phyloP scores from a whole-genome alignment of 2,888 invertebrate genomes.

The Enchytraeus crypticus region DNA sequence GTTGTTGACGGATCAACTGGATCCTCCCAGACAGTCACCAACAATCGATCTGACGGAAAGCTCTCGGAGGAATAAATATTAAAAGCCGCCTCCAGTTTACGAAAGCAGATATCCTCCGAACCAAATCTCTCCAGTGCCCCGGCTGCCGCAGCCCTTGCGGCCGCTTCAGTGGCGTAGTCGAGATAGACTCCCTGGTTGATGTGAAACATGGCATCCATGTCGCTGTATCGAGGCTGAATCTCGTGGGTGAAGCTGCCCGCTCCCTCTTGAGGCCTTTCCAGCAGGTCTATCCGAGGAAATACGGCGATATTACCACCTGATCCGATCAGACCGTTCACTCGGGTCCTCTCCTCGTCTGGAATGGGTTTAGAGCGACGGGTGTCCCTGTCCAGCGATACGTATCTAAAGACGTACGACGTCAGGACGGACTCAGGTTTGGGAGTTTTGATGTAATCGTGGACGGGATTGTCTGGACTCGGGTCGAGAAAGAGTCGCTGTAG shows the following conservation, averaged over 20 bases:
- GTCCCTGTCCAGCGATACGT: not conserved
- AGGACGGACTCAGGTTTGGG: not conserved
- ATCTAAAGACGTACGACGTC: not conserved
- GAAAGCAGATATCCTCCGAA: not conserved
- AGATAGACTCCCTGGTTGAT: not conserved
- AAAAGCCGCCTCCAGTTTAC: not conserved
- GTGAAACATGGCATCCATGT: slow-evolving; percentile 2
- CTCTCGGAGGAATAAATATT: not conserved
- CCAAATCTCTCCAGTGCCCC: not conserved
- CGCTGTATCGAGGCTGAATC: not conserved
- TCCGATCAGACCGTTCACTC: not conserved
- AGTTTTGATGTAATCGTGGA: too few species aligned
- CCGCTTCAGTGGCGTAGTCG: not conserved
- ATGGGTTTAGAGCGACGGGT: not conserved
- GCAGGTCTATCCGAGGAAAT: not conserved
- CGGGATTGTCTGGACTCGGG: too few species aligned
- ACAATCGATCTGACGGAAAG: not conserved
- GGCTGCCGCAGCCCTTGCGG: not conserved
- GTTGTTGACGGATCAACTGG: not conserved
- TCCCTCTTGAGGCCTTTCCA: not conserved
- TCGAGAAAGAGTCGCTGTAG: not conserved
- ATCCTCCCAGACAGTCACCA: not conserved
- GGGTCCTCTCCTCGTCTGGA: not conserved
- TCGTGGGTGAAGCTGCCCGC: not conserved
- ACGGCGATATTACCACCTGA: not conserved